Base-by-base conservation (phyloP, 2,888 invertebrate species). In the Diogma glabrata region DNA sequence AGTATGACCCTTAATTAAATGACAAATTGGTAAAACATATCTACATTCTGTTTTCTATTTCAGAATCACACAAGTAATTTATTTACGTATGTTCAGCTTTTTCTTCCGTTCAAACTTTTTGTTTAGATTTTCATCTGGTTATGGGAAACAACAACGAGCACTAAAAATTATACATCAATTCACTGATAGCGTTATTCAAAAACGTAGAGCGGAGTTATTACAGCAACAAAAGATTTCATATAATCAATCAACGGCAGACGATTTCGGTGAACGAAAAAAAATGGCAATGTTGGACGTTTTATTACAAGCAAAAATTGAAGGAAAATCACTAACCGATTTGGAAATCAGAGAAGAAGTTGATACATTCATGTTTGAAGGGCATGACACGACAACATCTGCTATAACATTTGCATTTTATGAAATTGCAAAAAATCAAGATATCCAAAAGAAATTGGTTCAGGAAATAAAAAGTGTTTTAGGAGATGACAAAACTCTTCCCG, bases 301-400 rank as follows among this genome's bases (percentile, higher is more conserved):
- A 5, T 63, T 84, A 8, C 69, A 79, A 51, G 68, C 78, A 3
- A 76, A 72, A 54, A 67, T 75, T 2, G 73, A 77, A 51, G 80
- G 77, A 0, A 60, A 71, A 52, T 73, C 72, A 5, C 66, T 84
- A 48, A 70, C 73, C 1, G 73, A 78, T 53, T 67, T 75, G 8
- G 75, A 76, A 53, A 74, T 84, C 7, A 70, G 79, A 50, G 79
- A 82, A 62, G 81, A 84, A 70, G 80, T 83, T 1, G 79, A 83
- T 54, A 84, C 84, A 0, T 82, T 84, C 57, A 79, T 83, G 77
- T 84, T 84, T 64, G 82, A 78, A 53, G 67, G 66, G 2, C 64
- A 67, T 48, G 65, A 69, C 51, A 70, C 70, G 3, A 69, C 67
- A 22, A 62, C 67, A 3, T 60, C 67, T 24, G 64, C 64, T 10